phyloP scores from a whole-genome alignment of 2,888 invertebrate species.

The Agonopterix heracliana region DNA sequence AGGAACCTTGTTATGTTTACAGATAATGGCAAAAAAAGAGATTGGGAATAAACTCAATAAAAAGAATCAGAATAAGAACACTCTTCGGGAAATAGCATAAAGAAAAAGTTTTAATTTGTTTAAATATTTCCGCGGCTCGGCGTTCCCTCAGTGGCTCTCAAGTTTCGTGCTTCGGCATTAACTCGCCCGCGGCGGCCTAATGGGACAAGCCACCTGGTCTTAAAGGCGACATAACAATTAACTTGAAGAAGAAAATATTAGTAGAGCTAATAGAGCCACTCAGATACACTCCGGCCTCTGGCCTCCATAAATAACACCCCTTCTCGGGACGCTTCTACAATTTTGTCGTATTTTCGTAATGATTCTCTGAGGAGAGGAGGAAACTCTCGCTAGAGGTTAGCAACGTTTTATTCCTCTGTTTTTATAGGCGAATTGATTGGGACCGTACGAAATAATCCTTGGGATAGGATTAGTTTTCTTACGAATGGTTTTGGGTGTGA shows the following conservation, averaged over 20 bases:
- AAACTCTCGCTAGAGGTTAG: constrained; percentile 41
- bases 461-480: constrained; percentile 59
- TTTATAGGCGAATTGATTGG: constrained; percentile 67
- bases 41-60: constrained; percentile 42
- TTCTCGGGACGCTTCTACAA: constrained; percentile 51
- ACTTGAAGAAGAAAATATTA: constrained; percentile 72
- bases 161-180: constrained; percentile 60
- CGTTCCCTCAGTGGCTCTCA: constrained; percentile 48
- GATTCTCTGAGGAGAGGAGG: constrained; percentile 45
- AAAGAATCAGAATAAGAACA: constrained; percentile 53
- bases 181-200: constrained; percentile 58
- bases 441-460: constrained; percentile 56
- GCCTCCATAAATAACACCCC: constrained; percentile 69
- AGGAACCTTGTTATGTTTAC: constrained; percentile 9
- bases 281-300: constrained; percentile 62
- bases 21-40: constrained; percentile 26
- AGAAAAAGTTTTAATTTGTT: constrained; percentile 73
- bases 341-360: constrained; percentile 68
- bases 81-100: constrained; percentile 50
- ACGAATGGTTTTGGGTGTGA: constrained; percentile 33
- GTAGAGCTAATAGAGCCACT: constrained; percentile 69
- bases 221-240: constrained; percentile 73
- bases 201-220: constrained; percentile 70
- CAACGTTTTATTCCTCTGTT: constrained; percentile 16
- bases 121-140: constrained; percentile 63